phyloP scores from a whole-genome alignment of 2,797 vertebrate genomes.

The Channa striata region DNA sequence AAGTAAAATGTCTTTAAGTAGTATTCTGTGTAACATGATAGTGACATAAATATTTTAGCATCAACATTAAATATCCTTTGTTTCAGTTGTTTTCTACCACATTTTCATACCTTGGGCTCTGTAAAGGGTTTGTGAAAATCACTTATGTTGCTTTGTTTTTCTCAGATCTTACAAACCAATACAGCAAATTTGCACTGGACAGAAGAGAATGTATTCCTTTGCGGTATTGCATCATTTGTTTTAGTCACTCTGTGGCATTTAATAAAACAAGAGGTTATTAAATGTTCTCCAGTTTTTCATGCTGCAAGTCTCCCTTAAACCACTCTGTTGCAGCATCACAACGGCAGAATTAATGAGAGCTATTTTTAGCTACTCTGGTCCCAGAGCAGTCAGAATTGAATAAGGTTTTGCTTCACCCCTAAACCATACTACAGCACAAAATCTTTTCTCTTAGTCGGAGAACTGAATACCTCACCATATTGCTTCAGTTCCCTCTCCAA shows the following conservation, averaged over 20 bases:
- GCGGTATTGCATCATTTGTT: conserved; percentile 55
- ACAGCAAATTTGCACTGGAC: conserved; percentile 22
- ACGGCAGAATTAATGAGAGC: conserved; percentile 80
- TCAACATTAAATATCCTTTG: neutral
- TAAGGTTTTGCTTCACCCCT: conserved; percentile 69
- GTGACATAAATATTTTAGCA: neutral
- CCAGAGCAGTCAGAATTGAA: conserved; percentile 80
- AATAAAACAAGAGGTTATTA: conserved; percentile 66
- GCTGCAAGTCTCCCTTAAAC: conserved; percentile 76
- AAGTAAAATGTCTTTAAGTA: neutral
- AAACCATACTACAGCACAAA: conserved; percentile 72
- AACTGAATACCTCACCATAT: conserved; percentile 55
- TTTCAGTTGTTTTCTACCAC: conserved; percentile 10
- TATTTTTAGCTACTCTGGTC: conserved; percentile 80
- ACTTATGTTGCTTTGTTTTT: conserved; percentile 18
- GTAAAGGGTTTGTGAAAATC: conserved; percentile 22
- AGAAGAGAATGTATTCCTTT: conserved; percentile 33
- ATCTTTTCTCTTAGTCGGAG: conserved; percentile 62
- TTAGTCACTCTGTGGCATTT: conserved; percentile 43
- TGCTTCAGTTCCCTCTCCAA: conserved; percentile 42
- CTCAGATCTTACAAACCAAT: conserved; percentile 21
- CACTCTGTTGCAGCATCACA: conserved; percentile 79
- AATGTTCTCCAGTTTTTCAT: conserved; percentile 56
- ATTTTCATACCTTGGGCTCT: conserved; percentile 3
- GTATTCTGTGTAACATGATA: neutral